A percentile compares a stretch with the other conserved stretches of the same genome.
phyloP scores from a whole-genome alignment of 2,113 vertebrate species.

The Platysternon megacephalum region DNA sequence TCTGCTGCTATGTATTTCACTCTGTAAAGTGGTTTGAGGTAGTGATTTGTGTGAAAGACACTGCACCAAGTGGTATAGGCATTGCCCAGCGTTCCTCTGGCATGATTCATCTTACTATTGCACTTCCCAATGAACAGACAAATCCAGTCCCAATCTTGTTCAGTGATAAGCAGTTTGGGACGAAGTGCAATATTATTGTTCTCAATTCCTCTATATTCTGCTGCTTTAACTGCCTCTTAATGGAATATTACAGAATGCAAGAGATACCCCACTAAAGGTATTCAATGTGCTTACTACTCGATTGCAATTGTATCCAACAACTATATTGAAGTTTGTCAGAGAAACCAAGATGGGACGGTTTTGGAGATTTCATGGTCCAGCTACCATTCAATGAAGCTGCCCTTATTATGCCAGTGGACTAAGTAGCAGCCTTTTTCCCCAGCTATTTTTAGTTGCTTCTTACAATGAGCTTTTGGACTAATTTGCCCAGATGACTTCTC shows the following conservation, averaged over 20 bases:
- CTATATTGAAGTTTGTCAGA: not conserved
- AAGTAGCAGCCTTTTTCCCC: not conserved
- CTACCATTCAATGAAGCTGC: not conserved
- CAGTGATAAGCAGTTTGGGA: not conserved
- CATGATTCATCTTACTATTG: not conserved
- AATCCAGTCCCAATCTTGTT: not conserved
- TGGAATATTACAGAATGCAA: not conserved
- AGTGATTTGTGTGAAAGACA: not conserved
- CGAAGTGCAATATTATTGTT: not conserved
- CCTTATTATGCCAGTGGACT: not conserved
- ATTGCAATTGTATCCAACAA: not conserved
- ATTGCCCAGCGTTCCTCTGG: not conserved
- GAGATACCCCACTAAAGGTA: not conserved
- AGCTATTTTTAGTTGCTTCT: constrained; percentile 2
- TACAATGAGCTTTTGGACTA: constrained; percentile 14
- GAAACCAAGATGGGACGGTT: not conserved
- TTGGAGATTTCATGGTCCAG: not conserved
- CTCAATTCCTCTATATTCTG: not conserved
- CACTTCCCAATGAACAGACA: not conserved
- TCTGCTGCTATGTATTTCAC: not conserved
- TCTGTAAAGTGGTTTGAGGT: not conserved
- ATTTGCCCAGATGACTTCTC: not conserved
- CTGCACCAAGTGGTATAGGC: not conserved
- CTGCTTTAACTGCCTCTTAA: not conserved
- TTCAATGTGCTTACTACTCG: not conserved